Percentiles rank a stretch among this genome's conserved stretches.
phyloP scores from a whole-genome alignment of 2,797 vertebrate species.

The Agapornis canus region DNA sequence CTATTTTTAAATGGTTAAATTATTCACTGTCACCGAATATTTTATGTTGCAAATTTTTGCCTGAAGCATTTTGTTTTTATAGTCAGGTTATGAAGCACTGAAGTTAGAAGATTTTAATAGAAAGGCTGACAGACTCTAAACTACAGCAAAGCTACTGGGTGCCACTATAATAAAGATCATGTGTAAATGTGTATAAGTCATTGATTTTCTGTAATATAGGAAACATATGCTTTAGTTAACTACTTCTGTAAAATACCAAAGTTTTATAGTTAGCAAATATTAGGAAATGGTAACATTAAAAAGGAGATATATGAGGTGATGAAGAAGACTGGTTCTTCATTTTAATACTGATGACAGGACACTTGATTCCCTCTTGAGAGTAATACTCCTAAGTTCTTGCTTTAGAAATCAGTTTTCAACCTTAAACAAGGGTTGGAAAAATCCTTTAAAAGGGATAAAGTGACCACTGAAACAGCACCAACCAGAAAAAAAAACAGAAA shows the following conservation, averaged over 20 bases:
- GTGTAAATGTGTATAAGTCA: slow-evolving; percentile 69
- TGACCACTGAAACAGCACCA: slow-evolving; percentile 41
- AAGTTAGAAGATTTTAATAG: slow-evolving; percentile 46
- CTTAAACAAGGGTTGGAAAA: slow-evolving; percentile 64
- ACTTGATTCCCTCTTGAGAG: slow-evolving; percentile 62
- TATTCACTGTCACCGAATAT: slow-evolving; percentile 1
- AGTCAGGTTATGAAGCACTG: slow-evolving; percentile 30
- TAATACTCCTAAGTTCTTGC: slow-evolving; percentile 23
- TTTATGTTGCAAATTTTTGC: slow-evolving; percentile 31
- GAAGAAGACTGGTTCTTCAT: slow-evolving; percentile 62
- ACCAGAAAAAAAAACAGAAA: slow-evolving; percentile 25
- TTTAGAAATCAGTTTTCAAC: slow-evolving; percentile 54
- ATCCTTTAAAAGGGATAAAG: slow-evolving; percentile 55
- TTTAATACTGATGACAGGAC: slow-evolving; percentile 66
- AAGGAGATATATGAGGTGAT: slow-evolving; percentile 57
- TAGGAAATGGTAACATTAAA: slow-evolving; percentile 52
- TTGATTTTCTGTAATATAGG: slow-evolving; percentile 63
- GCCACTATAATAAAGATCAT: slow-evolving; percentile 60
- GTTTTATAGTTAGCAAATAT: slow-evolving; percentile 63
- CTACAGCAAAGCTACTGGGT: slow-evolving; percentile 45
- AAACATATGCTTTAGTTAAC: slow-evolving; percentile 68
- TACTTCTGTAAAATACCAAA: slow-evolving; percentile 64
- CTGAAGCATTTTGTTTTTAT: slow-evolving; percentile 22
- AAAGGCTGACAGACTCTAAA: slow-evolving; percentile 62
- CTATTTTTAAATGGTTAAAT: slow-evolving; percentile 7